phyloP scores from a whole-genome alignment of 1,140 invertebrate genomes.

The Ceratina calcarata region DNA sequence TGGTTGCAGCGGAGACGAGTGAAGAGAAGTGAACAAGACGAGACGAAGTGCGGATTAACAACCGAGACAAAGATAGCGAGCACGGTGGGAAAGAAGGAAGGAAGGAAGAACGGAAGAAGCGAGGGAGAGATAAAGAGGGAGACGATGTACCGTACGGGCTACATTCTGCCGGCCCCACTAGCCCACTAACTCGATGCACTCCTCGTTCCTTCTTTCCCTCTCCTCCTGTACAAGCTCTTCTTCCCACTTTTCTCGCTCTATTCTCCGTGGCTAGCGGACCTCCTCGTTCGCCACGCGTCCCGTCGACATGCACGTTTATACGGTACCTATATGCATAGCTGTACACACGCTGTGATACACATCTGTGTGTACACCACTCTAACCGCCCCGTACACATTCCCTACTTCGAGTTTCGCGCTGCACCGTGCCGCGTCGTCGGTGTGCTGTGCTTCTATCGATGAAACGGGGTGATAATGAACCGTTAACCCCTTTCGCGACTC shows the following conservation, averaged over 20 bases:
- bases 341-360: background rate
- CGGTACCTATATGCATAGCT: background rate
- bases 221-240: slow-evolving; percentile 24
- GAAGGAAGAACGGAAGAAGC: slow-evolving; percentile 51
- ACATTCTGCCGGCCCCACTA: slow-evolving; percentile 74
- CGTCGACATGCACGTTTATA: slow-evolving; percentile 9
- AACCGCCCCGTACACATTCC: background rate
- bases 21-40: background rate
- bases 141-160: slow-evolving; percentile 63
- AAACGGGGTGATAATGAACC: slow-evolving; percentile 48
- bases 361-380: background rate
- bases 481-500: slow-evolving; percentile 39
- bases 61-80: background rate
- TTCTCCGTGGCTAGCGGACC: slow-evolving; percentile 33
- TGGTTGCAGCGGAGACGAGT: background rate
- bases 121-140: slow-evolving; percentile 54
- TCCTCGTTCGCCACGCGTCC: slow-evolving; percentile 30
- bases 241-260: slow-evolving; percentile 37
- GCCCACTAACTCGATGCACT: slow-evolving; percentile 73
- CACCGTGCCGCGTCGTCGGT: too few relatives aligned
- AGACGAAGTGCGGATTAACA: background rate
- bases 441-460: slow-evolving; percentile 30
- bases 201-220: slow-evolving; percentile 51
- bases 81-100: slow-evolving; percentile 40
- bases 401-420: slow-evolving; percentile 18